These are phyloP conservation scores for Masticophis lateralis DNA, from an alignment of 2,797 vertebrate species.

Conservation along the genomic window DNA sequence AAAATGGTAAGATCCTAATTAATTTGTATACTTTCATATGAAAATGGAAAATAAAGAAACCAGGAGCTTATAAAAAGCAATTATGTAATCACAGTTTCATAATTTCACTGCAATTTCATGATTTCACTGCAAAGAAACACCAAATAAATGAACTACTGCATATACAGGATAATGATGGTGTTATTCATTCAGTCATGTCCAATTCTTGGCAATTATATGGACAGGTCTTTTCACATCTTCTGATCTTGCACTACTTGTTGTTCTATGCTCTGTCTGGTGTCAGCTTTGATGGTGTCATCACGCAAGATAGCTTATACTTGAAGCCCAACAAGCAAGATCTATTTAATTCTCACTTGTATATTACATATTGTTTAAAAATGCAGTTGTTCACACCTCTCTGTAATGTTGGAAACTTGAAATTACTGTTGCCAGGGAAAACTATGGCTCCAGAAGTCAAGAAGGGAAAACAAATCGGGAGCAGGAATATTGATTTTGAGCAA, in stretches of 20 bases:
- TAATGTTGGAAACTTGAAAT: slow-evolving; percentile 24
- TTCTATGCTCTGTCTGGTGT: too few relatives aligned
- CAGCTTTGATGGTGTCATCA: too few relatives aligned
- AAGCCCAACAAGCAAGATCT: neutral
- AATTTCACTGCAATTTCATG: neutral
- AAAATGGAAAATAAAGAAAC: neutral
- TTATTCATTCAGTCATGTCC: too few relatives aligned
- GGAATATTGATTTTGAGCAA: neutral
- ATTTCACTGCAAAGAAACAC: neutral
- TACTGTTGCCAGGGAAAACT: neutral
- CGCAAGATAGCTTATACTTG: neutral
- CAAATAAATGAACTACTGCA: neutral
- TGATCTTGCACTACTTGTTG: too few relatives aligned
- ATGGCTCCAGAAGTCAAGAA: slow-evolving; percentile 24
- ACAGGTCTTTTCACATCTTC: too few relatives aligned
- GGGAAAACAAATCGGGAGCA: slow-evolving; percentile 24
- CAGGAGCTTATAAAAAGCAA: neutral
- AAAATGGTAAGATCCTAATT: neutral
- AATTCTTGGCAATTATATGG: too few relatives aligned
- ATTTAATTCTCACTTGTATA: neutral
- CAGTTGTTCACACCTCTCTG: slow-evolving; percentile 26
- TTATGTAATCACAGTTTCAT: neutral
- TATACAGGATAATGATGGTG: neutral
- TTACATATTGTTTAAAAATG: neutral
- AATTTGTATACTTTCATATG: neutral